These are phyloP conservation scores for Hypomecis atomaria DNA, from an alignment of 2,888 invertebrate species.

Conservation along the genomic window DNA sequence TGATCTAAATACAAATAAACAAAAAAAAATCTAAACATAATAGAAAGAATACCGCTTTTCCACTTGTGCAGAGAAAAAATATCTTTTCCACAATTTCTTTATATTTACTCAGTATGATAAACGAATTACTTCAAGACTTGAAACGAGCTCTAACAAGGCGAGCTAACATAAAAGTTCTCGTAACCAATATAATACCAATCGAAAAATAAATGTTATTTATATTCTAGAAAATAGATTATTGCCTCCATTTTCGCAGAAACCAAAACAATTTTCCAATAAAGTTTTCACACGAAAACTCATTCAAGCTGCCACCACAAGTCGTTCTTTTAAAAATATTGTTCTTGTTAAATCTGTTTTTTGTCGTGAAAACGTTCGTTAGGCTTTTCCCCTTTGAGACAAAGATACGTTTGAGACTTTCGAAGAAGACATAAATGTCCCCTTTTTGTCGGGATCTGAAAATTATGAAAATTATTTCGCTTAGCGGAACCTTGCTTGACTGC, in stretches of 20 bases:
- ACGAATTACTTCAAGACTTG: too few relatives aligned
- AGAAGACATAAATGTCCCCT: conserved; percentile 28
- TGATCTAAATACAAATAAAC: too few relatives aligned
- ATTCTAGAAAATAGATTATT: background rate
- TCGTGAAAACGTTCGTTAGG: conserved; percentile 33
- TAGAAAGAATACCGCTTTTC: too few relatives aligned
- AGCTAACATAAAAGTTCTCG: background rate
- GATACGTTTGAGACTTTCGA: conserved; percentile 32
- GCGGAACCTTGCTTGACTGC: conserved; percentile 38
- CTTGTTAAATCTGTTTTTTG: conserved; percentile 36
- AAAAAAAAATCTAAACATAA: too few relatives aligned
- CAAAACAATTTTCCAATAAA: conserved; percentile 21
- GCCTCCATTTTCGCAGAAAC: conserved; percentile 6
- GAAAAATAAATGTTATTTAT: conserved; percentile 1
- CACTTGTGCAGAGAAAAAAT: too few relatives aligned
- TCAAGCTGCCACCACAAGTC: conserved; percentile 26
- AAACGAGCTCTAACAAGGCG: background rate
- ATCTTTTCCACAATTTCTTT: background rate
- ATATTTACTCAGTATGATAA: background rate
- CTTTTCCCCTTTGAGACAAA: conserved; percentile 38
- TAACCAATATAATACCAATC: background rate
- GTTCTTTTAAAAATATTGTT: conserved; percentile 28
- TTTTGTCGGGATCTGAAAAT: conserved; percentile 39
- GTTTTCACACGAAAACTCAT: conserved; percentile 5
- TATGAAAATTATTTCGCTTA: conserved; percentile 46